A percentile compares a stretch with the other conserved stretches of the same genome.
These are phyloP conservation scores for Picathartes gymnocephalus DNA, from an alignment of 2,113 vertebrate species.

Conservation along the genomic window DNA sequence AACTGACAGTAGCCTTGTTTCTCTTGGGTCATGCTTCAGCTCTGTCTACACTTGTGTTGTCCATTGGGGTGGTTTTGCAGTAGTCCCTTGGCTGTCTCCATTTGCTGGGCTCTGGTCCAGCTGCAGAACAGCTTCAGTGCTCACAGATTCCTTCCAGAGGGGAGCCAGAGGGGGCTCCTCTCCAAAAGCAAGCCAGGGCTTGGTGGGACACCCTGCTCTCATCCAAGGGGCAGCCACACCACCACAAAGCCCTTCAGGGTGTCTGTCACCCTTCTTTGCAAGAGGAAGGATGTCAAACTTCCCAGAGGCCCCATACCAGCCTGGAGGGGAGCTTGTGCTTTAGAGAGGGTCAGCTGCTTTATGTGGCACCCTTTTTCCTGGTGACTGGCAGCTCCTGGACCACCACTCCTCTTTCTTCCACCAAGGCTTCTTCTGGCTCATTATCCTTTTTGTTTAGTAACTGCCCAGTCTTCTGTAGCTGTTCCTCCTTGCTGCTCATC, in stretches of 20 bases:
- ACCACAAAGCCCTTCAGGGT: neutral
- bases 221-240: neutral
- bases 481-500: slow-evolving; percentile 35
- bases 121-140: neutral
- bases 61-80: neutral
- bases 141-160: neutral
- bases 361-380: neutral
- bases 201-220: neutral
- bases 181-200: neutral
- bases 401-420: neutral
- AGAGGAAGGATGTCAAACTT: neutral
- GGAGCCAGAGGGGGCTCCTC: neutral
- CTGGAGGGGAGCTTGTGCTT: neutral
- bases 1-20: neutral
- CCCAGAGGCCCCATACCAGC: neutral
- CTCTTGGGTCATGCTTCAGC: neutral
- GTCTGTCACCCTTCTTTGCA: neutral
- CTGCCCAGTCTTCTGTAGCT: neutral
- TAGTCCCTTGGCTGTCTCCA: neutral
- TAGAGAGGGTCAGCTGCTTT: neutral
- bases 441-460: neutral
- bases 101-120: neutral
- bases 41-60: neutral
- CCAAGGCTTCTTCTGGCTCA: neutral
- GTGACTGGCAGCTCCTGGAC: neutral